Percentiles rank a stretch among this genome's conserved stretches.
These are phyloP conservation scores for Tenualosa thibaudeaui DNA, from an alignment of 2,797 vertebrate species.

Conservation along the genomic window DNA sequence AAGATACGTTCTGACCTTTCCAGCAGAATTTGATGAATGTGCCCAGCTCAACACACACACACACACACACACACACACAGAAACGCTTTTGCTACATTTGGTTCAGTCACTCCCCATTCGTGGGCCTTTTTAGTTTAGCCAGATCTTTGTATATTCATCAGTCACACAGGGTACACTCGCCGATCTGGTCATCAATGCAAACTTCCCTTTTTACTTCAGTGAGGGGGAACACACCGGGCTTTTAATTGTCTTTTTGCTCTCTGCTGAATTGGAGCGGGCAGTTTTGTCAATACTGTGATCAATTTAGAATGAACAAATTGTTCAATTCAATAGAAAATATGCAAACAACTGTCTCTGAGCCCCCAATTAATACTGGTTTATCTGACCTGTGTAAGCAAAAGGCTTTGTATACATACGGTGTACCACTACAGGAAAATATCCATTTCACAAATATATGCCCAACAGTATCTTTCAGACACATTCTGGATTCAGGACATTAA, in stretches of 20 bases:
- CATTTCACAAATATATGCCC: not conserved
- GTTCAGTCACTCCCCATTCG: not conserved
- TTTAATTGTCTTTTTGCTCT: slow-evolving; percentile 55
- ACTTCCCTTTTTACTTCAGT: slow-evolving; percentile 33
- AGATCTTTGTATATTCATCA: slow-evolving; percentile 52
- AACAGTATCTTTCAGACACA: not conserved
- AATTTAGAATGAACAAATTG: slow-evolving; percentile 61
- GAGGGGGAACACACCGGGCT: slow-evolving; percentile 36
- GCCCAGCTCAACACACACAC: slow-evolving; percentile 4
- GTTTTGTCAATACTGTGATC: slow-evolving; percentile 60
- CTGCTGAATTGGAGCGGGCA: slow-evolving; percentile 52
- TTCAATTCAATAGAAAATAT: slow-evolving; percentile 55
- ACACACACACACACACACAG: too few species aligned
- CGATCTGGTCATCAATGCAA: slow-evolving; percentile 40
- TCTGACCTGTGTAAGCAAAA: slow-evolving; percentile 38
- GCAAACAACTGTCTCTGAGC: slow-evolving; percentile 52
- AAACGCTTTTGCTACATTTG: not conserved
- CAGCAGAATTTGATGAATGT: slow-evolving; percentile 41
- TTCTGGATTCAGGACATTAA: not conserved
- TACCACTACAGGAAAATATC: not conserved
- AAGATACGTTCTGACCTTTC: slow-evolving; percentile 41
- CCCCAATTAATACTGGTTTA: slow-evolving; percentile 53
- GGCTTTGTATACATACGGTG: slow-evolving; percentile 21
- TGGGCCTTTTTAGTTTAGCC: slow-evolving; percentile 36
- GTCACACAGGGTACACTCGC: slow-evolving; percentile 32